These are phyloP conservation scores for Drosophila villosipedis DNA, from an alignment of 2,888 invertebrate genomes.

Conservation along the genomic window DNA sequence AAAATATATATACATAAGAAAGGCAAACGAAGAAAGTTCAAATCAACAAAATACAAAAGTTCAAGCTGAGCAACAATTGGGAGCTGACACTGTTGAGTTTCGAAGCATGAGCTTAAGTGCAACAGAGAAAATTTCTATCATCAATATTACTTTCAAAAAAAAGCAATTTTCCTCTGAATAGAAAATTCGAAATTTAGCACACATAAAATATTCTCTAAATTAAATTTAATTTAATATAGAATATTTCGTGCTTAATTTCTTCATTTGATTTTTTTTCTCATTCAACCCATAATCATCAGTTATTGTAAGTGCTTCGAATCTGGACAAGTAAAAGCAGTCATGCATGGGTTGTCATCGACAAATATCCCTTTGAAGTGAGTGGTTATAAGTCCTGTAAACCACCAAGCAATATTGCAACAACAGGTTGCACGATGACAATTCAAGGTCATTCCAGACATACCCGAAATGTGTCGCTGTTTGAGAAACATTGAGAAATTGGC, in stretches of 20 bases:
- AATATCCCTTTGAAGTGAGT: conserved; percentile 72
- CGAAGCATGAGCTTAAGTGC: neutral
- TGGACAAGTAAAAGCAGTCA: neutral
- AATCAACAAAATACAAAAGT: conserved; percentile 64
- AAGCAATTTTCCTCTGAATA: neutral
- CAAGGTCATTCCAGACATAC: conserved; percentile 29
- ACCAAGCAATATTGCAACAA: conserved; percentile 27
- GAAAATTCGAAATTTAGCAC: neutral
- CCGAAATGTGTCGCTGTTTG: conserved; percentile 34
- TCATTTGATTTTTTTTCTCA: neutral
- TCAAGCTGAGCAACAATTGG: conserved; percentile 52
- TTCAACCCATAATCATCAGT: neutral
- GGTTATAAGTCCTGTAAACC: conserved; percentile 60
- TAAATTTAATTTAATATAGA: neutral
- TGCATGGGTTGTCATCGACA: conserved; percentile 67
- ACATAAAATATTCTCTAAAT: neutral
- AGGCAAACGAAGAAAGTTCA: conserved; percentile 55
- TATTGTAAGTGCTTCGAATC: neutral
- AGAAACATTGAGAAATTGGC: conserved; percentile 49
- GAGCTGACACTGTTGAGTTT: neutral
- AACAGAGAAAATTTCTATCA: neutral
- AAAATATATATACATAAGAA: conserved; percentile 19
- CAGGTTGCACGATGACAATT: conserved; percentile 28
- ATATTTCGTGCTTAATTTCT: neutral
- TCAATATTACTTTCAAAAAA: neutral